A percentile compares a stretch with the other conserved stretches of the same genome.
These are phyloP conservation scores for Apamea monoglypha DNA, from an alignment of 2,888 invertebrate genomes.

Conservation along the genomic window DNA sequence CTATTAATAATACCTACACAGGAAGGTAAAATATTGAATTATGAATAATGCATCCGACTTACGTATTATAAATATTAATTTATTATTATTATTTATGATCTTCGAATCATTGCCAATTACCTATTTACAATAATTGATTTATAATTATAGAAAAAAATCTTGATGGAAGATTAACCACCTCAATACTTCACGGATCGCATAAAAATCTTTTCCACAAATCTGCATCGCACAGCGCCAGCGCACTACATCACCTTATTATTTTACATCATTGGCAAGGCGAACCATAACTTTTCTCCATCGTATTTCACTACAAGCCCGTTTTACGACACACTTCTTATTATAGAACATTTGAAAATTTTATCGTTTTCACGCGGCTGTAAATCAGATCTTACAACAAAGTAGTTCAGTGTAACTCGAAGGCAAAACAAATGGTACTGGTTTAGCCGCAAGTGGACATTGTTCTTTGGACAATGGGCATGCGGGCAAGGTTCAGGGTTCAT, in stretches of 20 bases:
- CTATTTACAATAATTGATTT: background rate
- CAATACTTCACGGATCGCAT: background rate
- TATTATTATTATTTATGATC: background rate
- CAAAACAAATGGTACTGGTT: conserved; percentile 68
- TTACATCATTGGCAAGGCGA: conserved; percentile 12
- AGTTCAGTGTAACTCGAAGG: conserved; percentile 60
- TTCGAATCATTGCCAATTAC: background rate
- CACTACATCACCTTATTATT: conserved; percentile 25
- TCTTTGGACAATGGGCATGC: conserved; percentile 84
- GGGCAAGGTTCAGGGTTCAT: conserved; percentile 82
- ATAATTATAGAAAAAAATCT: background rate
- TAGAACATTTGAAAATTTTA: conserved; percentile 48
- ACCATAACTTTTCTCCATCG: conserved; percentile 30
- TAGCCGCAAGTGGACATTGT: conserved; percentile 79
- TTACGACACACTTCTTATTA: conserved; percentile 52
- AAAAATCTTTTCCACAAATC: conserved; percentile 12
- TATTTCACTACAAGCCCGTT: conserved; percentile 33
- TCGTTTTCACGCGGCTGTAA: conserved; percentile 54
- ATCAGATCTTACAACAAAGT: conserved; percentile 62
- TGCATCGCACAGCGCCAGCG: background rate
- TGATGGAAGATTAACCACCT: background rate
- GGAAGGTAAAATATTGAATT: conserved; percentile 36
- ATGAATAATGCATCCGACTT: background rate
- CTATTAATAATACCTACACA: background rate
- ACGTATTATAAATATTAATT: background rate